These are phyloP conservation scores for Merops nubicus DNA, from an alignment of 2,113 vertebrate species.

Conservation along the genomic window DNA sequence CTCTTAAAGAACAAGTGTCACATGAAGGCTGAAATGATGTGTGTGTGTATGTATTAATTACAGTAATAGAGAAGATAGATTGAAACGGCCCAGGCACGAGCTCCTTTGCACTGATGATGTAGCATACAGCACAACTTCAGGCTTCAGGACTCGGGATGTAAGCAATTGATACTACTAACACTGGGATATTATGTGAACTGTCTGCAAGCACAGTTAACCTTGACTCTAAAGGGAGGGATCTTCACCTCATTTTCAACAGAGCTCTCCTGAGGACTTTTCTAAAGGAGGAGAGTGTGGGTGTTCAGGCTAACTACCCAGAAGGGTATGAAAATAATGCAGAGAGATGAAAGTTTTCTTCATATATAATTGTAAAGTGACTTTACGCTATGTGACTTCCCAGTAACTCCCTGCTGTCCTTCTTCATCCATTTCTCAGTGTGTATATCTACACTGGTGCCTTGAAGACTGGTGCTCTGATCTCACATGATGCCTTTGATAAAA, in stretches of 20 bases:
- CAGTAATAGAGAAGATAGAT: not conserved
- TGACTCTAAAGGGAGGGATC: not conserved
- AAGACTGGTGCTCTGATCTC: not conserved
- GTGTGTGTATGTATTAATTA: fast-evolving
- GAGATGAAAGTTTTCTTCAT: not conserved
- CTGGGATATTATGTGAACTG: not conserved
- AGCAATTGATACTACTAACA: fast-evolving
- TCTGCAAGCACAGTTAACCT: not conserved
- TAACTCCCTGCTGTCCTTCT: not conserved
- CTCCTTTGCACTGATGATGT: not conserved
- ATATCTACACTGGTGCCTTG: not conserved
- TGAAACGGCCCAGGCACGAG: not conserved
- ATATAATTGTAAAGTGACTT: not conserved
- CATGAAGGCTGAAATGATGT: not conserved
- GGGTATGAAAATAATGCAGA: not conserved
- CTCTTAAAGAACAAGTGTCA: not conserved
- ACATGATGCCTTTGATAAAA: not conserved
- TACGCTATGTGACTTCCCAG: fast-evolving
- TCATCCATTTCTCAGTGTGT: not conserved
- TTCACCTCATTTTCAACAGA: not conserved
- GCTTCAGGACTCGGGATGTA: fast-evolving
- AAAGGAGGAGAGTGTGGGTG: not conserved
- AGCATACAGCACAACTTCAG: not conserved
- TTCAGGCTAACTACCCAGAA: not conserved
- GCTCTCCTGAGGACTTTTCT: not conserved